Percentiles rank a stretch among this genome's conserved stretches.
Evolutionary conservation across 2,113 vertebrate genomes (phyloP).

Genomic region (Psophia crepitans): DNA sequence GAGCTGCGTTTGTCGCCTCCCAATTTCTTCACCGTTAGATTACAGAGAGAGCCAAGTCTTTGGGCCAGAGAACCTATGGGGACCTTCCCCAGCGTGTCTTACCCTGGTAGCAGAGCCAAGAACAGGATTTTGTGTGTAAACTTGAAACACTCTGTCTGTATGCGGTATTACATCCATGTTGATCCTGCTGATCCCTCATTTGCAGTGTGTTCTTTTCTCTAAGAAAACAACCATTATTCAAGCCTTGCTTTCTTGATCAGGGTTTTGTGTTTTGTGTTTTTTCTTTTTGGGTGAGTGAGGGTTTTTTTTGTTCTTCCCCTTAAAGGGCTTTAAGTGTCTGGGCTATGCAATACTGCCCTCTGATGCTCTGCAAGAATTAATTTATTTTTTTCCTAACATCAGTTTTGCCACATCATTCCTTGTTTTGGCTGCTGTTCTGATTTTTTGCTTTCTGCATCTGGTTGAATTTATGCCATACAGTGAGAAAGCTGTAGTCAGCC

Average conservation of each 20-base stretch:
- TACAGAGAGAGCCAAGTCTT: background rate
- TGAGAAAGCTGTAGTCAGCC: background rate
- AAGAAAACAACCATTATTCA: background rate
- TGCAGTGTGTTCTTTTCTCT: background rate
- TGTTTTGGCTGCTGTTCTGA: background rate
- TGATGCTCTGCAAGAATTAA: background rate
- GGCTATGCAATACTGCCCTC: constrained; percentile 46
- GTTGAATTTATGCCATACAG: background rate
- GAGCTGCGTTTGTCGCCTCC: background rate
- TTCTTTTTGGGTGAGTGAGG: no score
- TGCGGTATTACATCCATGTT: background rate
- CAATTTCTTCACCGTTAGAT: background rate
- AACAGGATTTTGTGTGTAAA: background rate
- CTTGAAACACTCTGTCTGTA: background rate
- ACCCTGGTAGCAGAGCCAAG: background rate
- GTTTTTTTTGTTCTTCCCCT: background rate
- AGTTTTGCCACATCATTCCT: background rate
- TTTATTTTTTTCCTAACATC: background rate
- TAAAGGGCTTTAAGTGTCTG: background rate
- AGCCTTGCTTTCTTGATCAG: background rate
- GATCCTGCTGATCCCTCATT: background rate
- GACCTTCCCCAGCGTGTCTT: background rate
- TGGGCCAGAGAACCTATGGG: background rate
- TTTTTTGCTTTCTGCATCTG: background rate
- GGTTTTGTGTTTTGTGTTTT: background rate